Evolutionary conservation across 2,888 invertebrate species (phyloP), one percentile per base, ranked within the genome.

Genomic region (Tetrapedia diversipes): DNA sequence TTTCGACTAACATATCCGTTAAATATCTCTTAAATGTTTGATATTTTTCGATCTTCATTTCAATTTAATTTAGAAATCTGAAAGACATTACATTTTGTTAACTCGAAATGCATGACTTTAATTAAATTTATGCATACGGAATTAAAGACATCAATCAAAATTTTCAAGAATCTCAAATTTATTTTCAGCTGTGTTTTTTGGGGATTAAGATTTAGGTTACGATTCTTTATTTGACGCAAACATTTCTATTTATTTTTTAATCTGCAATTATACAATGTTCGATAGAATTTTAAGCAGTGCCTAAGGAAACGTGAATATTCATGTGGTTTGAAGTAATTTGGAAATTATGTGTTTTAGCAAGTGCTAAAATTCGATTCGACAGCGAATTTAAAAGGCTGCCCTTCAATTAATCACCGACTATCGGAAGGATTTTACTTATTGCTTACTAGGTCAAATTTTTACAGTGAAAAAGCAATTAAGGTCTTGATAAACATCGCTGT

Each of bases 401-500:
- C 14, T 53, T 34, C 54, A 22, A 54, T 39, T 53, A 64, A 4
- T 64, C 24, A 11, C 8, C 34, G 10, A 14, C 27, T 19, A 64
- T 6, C 29, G 6, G 7, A 1, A 14, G 24, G 19, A 11, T 57
- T 59, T 51, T 54, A 45, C 37, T 39, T 47, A 54, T 53, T 39
- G 27, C 37, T 70, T 22, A 29, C 60, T 59, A 39, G 10, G 19
- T n/a, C 32, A 32, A 29, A 39, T 27, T 27, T 22, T 27, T 57
- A 7, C n/a, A 4, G 41, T n/a, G 34, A 56, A 39, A 54, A 14
- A 56, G 54, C 47, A 54, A 27, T 45, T 54, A 43, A 37, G 22
- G 11, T 32, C n/a, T 27, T 11, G 14, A 8, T 32, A 24, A 66
- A 34, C 37, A 53, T 53, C 19, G 29, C 4, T 37, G 45, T 69